Evolutionary conservation across 1,140 invertebrate species (phyloP).

Genomic region (Cephus cinctus): DNA sequence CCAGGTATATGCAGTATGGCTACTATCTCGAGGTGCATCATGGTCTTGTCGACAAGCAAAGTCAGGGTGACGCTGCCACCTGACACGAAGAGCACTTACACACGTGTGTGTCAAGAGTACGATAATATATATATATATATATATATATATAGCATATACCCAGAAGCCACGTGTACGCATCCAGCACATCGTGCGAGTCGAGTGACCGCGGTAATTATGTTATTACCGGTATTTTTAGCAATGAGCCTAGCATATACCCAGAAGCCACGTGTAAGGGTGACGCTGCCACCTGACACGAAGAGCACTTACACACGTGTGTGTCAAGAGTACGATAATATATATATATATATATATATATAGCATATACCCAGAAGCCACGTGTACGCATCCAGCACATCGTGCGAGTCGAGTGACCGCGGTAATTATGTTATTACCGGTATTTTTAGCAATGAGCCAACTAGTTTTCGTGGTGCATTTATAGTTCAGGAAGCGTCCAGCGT

Average conservation of each 20-base stretch:
- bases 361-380: no score
- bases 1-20: no score
- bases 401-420: background rate
- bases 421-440: background rate
- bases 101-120: background rate
- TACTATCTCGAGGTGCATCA: no score
- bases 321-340: no score
- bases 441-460: background rate
- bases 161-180: background rate
- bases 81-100: no score
- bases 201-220: background rate
- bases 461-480: background rate
- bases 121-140: no score
- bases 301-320: background rate
- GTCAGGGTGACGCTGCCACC: conserved; percentile 18
- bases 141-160: no score
- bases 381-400: background rate
- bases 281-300: no score
- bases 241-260: no score
- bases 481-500: background rate
- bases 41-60: no score
- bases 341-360: no score
- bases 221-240: background rate
- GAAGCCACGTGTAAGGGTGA: conserved; percentile 21
- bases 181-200: background rate